phyloP scores from a whole-genome alignment of 1,140 invertebrate genomes.

The Ceratosolen fusciceps region DNA sequence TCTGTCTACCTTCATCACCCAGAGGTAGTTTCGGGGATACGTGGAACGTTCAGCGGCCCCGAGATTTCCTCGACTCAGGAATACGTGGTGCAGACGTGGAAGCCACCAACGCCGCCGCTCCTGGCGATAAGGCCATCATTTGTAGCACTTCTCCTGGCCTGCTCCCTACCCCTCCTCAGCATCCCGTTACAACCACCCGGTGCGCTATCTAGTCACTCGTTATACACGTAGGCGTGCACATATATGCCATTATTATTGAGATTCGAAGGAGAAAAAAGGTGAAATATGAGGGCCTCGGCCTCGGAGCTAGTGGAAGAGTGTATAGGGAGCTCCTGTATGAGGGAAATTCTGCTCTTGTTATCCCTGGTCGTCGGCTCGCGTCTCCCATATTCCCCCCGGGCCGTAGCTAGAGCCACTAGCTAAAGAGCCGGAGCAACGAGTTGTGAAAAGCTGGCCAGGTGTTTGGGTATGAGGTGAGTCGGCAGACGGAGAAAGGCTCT shows the following conservation, averaged over 20 bases:
- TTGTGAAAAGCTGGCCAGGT: neutral
- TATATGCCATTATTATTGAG: neutral
- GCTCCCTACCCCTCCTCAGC: neutral
- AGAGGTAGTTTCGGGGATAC: slow-evolving; percentile 29
- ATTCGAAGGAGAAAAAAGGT: slow-evolving; percentile 6
- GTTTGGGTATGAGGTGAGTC: too few relatives aligned
- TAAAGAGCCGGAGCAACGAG: neutral
- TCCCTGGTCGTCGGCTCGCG: neutral
- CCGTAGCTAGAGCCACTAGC: neutral
- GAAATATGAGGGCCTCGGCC: slow-evolving; percentile 29
- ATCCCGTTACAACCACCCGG: neutral
- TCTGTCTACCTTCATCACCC: neutral
- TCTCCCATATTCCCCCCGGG: neutral
- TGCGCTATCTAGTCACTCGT: neutral
- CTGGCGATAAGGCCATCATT: slow-evolving; percentile 29
- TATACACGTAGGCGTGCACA: neutral
- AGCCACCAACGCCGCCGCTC: neutral
- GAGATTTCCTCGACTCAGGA: slow-evolving; percentile 9
- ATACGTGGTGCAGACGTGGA: slow-evolving; percentile 6
- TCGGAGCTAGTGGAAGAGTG: neutral
- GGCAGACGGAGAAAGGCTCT: neutral
- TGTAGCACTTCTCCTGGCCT: slow-evolving; percentile 4
- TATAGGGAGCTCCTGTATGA: too few relatives aligned
- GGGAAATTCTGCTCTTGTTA: slow-evolving; percentile 11
- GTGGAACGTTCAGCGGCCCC: slow-evolving; percentile 27